Base-by-base conservation (phyloP, 2,888 invertebrate species). In the Smittia sp. region DNA sequence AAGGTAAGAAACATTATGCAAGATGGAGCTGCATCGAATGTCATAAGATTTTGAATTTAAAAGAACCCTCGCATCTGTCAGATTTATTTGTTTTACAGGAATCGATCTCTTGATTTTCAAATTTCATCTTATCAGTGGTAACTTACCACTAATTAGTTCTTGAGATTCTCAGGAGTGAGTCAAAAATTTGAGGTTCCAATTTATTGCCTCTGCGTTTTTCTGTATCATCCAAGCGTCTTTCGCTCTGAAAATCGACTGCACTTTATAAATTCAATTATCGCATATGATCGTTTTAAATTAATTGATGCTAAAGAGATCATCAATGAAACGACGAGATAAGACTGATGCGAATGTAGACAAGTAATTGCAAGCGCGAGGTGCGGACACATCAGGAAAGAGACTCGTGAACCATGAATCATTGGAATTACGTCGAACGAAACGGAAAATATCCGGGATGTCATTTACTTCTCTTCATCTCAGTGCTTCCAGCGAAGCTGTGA, bases 251-350 rank as follows among this genome's bases (percentile, higher is more conserved):
- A 69, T 46, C 70, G 46, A 6, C 46, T 63, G 41, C 32, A 73
- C 62, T 73, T 73, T 73, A 73, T 73, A 73, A 73, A 73, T 73
- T 73, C 73, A 73, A 73, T 73, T 73, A 73, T 62, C 63, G 62
- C 62, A 73, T 73, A 73, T 63, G 73, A 52, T 22, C 13, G 41
- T 63, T 73, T 73, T 73, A 25, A 73, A 73, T 73, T 73, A 73
- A 73, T 73, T 73, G 20, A 39, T 63, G 7, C n/a, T 32, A 7
- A 46, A 11, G 25, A 24, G 11, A 22, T 18, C n/a, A 11, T 46
- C 46, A n/a, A n/a, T 6, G 20, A 70, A 70, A 46, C 46, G 46
- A 6, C 4, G 46, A 13, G 46, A 46, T 46, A 46, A 46, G 46
- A 46, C n/a, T 13, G n/a, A n/a, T n/a, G n/a, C 46, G 46, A 46